phyloP scores from a whole-genome alignment of 1,140 invertebrate genomes.

The Caenorhabditis latens region DNA sequence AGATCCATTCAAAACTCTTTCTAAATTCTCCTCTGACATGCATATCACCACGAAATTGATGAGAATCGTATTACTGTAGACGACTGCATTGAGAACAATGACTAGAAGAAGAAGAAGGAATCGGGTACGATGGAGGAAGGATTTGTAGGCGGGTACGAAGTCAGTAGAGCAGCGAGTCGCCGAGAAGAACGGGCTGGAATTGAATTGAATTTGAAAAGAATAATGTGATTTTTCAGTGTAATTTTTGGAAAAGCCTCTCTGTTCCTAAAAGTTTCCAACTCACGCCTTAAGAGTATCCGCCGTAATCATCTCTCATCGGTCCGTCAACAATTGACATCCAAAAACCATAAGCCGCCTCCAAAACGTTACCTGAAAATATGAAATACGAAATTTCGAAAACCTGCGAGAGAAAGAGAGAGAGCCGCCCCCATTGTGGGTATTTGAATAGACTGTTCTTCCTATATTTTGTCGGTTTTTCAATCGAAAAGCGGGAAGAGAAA shows the following conservation, averaged over 20 bases:
- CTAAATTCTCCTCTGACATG: slow-evolving; percentile 16
- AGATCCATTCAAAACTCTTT: neutral
- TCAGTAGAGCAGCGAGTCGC: slow-evolving; percentile 6
- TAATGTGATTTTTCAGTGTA: neutral
- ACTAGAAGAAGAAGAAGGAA: slow-evolving; percentile 40
- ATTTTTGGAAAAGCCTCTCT: neutral
- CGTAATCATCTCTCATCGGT: slow-evolving; percentile 27
- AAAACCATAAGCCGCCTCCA: neutral
- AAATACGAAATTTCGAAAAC: slow-evolving; percentile 21
- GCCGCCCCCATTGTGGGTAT: neutral
- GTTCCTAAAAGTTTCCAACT: neutral
- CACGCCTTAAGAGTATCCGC: slow-evolving; percentile 35
- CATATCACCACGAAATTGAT: slow-evolving; percentile 24
- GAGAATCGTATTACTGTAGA: slow-evolving; percentile 32
- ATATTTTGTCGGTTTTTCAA: neutral
- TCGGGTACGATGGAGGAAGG: slow-evolving; percentile 19
- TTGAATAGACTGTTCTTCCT: slow-evolving; percentile 29
- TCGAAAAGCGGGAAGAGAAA: neutral
- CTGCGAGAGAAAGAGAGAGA: neutral
- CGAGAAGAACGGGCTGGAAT: slow-evolving; percentile 27
- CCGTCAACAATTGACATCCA: neutral
- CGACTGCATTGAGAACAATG: slow-evolving; percentile 21
- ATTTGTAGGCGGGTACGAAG: slow-evolving; percentile 30
- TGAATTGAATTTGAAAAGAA: neutral
- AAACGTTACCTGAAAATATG: neutral